phyloP scores from a whole-genome alignment of 2,888 invertebrate genomes.

The Aproaerema taeniolella region DNA sequence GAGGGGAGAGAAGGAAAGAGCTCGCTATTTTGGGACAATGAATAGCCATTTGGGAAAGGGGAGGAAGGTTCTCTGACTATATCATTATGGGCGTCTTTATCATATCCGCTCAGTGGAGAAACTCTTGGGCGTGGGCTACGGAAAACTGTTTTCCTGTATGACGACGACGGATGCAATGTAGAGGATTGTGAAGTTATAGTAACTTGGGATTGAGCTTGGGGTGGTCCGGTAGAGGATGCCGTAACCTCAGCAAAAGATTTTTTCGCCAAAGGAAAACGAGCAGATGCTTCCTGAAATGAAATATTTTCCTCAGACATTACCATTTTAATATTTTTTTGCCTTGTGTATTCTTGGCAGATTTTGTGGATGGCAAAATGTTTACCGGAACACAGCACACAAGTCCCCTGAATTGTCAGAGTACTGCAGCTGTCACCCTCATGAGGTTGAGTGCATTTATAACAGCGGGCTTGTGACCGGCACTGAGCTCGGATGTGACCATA shows the following conservation, averaged over 20 bases:
- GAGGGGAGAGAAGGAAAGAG: background rate
- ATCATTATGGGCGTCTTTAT: background rate
- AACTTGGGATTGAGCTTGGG: background rate
- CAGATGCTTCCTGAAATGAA: conserved; percentile 19
- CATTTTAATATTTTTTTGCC: conserved; percentile 20
- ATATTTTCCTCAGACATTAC: conserved; percentile 19
- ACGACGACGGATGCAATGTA: background rate
- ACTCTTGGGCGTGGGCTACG: background rate
- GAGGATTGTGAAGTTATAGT: conserved; percentile 2
- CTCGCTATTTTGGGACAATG: too few relatives aligned
- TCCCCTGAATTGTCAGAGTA: background rate
- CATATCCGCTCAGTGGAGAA: background rate
- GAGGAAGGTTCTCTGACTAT: background rate
- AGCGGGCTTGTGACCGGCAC: conserved; percentile 22
- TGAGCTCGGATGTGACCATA: conserved; percentile 22
- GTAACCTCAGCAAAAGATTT: background rate
- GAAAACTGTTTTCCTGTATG: conserved; percentile 3
- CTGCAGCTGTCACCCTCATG: conserved; percentile 18
- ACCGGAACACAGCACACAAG: conserved; percentile 17
- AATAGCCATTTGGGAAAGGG: background rate
- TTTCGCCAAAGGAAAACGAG: background rate
- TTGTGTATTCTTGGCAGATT: conserved; percentile 18
- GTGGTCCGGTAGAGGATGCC: background rate
- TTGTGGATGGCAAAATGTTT: conserved; percentile 16
- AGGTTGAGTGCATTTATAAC: conserved; percentile 17